Evolutionary conservation across 2,797 vertebrate genomes (phyloP).

Genomic region (Parotocinclus haroldoi): DNA sequence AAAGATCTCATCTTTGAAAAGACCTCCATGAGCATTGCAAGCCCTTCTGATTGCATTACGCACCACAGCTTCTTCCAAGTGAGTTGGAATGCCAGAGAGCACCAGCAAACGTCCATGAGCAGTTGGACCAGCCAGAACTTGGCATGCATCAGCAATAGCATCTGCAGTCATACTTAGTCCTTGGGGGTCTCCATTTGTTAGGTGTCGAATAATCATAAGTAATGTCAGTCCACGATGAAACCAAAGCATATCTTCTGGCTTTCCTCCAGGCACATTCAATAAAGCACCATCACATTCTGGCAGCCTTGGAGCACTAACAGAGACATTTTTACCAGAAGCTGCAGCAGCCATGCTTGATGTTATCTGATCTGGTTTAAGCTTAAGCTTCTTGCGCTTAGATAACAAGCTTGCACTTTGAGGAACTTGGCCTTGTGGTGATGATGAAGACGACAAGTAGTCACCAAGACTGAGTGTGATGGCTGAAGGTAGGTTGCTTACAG

Average conservation of each 20-base stretch:
- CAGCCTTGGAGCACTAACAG: slow-evolving; percentile 65
- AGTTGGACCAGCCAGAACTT: slow-evolving; percentile 89
- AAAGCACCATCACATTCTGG: slow-evolving; percentile 79
- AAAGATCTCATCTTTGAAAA: slow-evolving; percentile 96
- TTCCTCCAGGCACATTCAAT: slow-evolving; percentile 88
- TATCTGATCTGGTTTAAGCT: slow-evolving; percentile 92
- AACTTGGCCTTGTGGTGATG: slow-evolving; percentile 93
- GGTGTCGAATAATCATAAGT: slow-evolving; percentile 91
- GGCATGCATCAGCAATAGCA: slow-evolving; percentile 90
- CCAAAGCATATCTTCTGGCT: slow-evolving; percentile 98
- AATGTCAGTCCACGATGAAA: slow-evolving; percentile 94
- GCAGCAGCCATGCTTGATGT: slow-evolving; percentile 66
- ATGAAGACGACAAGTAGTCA: slow-evolving; percentile 93
- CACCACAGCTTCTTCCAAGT: slow-evolving; percentile 88
- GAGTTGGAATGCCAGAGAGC: slow-evolving; percentile 93
- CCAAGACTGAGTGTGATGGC: slow-evolving; percentile 87
- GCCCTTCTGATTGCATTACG: slow-evolving; percentile 90
- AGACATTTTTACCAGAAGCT: slow-evolving; percentile 79
- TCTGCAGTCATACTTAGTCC: slow-evolving; percentile 91
- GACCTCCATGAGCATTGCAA: slow-evolving; percentile 91
- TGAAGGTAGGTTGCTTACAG: slow-evolving; percentile 73
- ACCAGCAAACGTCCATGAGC: slow-evolving; percentile 92
- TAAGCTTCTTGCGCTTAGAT: slow-evolving; percentile 96
- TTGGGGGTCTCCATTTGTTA: slow-evolving; percentile 90
- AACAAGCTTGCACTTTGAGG: slow-evolving; percentile 94